Base-by-base conservation (phyloP, 1,140 invertebrate genomes). In the Panagrolaimus sp. region DNA sequence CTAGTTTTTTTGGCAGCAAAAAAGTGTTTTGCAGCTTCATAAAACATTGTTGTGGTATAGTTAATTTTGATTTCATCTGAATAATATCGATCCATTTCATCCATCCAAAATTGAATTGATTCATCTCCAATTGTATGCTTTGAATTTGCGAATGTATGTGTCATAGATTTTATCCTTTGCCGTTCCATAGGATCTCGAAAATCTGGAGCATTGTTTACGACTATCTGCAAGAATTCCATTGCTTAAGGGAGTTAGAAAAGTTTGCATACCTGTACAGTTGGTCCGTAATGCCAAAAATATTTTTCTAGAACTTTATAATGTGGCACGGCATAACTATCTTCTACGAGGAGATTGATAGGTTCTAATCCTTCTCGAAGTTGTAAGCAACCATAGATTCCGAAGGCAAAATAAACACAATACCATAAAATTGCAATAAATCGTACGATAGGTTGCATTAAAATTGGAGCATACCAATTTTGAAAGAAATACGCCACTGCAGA, bases 31-130 rank as follows among this genome's bases (percentile, higher is more conserved):
- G 80, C 76, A 15, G 80, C 43, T 15, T 73, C 69, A 67, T 82
- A 82, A 68, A 82, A 77, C n/a, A 43, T 43, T 9, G 43, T 10
- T 14, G 68, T 44, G 9, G 21, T 17, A 89, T 86, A 74, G 90
- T 90, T 1, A 17, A 67, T 55, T n/a, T 46, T 46, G 89, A 86
- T 75, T 89, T 86, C 77, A 90, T 91, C 70, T 88, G 85, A 7
- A 88, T 87, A 86, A 79, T 93, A 94, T 43, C 88, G 88, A 0
- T 92, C 84, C 78, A 93, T 96, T 43, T 89, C 89, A 67, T 92
- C 86, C 1, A 96, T 82, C 93, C 93, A 96, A 0, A 91, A 94
- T 83, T 94, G 91, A 0, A 92, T 92, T 78, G 92, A 93, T 0
- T 91, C 81, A 0, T 89, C 88, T 12, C 82, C 84, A 21, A 84